Percentiles rank a stretch among this genome's conserved stretches.
Conservation (phyloP, 2,888 invertebrate genomes). For the Apamea epomidion region DNA sequence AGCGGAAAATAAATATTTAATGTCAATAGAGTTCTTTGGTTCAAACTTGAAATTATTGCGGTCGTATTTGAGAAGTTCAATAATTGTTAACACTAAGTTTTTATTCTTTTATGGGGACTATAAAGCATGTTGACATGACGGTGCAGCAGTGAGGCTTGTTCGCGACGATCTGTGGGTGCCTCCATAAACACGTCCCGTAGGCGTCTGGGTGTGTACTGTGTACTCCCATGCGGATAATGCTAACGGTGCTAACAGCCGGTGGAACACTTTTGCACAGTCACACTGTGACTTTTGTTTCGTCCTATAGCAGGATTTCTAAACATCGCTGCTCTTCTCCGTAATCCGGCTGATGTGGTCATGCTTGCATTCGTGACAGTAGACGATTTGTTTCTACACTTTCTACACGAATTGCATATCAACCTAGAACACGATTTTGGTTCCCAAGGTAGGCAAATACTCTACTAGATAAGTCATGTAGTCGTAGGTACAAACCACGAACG, state of each 20-base stretch:
- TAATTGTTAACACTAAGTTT: constrained; percentile 73
- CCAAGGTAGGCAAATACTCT: neutral
- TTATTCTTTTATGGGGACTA: constrained; percentile 75
- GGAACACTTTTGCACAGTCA: no score
- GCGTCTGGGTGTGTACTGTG: constrained; percentile 69
- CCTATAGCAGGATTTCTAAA: constrained; percentile 9
- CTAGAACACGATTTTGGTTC: neutral
- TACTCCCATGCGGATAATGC: constrained; percentile 58
- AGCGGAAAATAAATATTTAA: constrained; percentile 63
- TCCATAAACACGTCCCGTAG: constrained; percentile 76
- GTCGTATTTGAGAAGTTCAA: constrained; percentile 67
- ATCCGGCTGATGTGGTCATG: neutral
- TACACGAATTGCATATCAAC: neutral
- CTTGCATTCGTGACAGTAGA: neutral
- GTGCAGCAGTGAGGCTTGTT: constrained; percentile 64
- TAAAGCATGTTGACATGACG: constrained; percentile 74
- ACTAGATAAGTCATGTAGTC: neutral
- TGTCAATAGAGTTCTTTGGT: constrained; percentile 53
- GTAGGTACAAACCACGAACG: neutral
- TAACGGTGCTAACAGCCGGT: constrained; percentile 57
- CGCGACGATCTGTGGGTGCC: constrained; percentile 73
- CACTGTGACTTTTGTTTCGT: constrained; percentile 44
- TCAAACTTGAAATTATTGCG: constrained; percentile 62
- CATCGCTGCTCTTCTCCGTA: neutral
- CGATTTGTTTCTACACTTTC: neutral